Evolutionary conservation across 1,140 invertebrate species (phyloP), one percentile per base, ranked within the genome.

Genomic region (Zophobas morio): DNA sequence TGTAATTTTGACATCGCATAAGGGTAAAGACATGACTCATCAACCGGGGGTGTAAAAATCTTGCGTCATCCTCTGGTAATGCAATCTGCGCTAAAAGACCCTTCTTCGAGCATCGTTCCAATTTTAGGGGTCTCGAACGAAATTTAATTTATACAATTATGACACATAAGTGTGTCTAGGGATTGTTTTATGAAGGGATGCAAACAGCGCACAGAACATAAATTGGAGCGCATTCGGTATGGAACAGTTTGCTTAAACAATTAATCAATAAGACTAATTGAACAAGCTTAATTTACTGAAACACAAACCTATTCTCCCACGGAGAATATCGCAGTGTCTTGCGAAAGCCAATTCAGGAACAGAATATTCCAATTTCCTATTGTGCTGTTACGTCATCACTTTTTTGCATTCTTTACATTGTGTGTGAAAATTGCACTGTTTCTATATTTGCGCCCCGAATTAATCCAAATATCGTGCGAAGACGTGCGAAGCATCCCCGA

Each of bases 91-190:
- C 49, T 4, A 51, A 20, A 51, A 51, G 20, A 51, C 49, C 60
- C 60, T 39, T 40, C 35, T 36, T 20, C 40, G 37, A 20, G n/a
- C 1, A 2, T 51, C 49, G n/a, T 46, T 46, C 6, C 42, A 46
- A 20, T 46, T 46, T 46, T 46, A 51, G 49, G 49, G 49, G 49
- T 51, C 49, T 51, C 49, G 49, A 51, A 8, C 20, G n/a, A 66
- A 66, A 66, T 66, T 40, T n/a, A 63, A 63, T 63, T 37, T 63
- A 63, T 57, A 35, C 54, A 20, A 57, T 63, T 66, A 66, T 51
- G 49, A 20, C 20, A 20, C n/a, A 66, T 42, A 42, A 46, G n/a
- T 51, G 49, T 66, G 37, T 66, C 60, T 66, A 42, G 37, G 36
- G 56, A 60, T 60, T 35, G 37, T 60, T 60, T 60, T 37, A 60